phyloP scores from a whole-genome alignment of 1,140 invertebrate species.

The Drosophila bipectinata region DNA sequence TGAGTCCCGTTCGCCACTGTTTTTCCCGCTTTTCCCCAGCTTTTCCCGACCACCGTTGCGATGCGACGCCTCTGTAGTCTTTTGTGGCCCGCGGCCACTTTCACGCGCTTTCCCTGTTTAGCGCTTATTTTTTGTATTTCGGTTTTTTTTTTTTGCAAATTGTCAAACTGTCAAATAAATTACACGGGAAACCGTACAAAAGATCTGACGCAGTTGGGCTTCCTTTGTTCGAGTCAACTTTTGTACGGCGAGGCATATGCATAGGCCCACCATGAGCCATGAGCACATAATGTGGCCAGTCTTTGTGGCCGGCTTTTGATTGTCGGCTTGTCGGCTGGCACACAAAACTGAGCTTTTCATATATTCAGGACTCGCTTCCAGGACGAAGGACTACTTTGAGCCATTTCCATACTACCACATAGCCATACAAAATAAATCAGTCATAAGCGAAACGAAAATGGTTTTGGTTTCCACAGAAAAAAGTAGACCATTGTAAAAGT shows the following conservation, averaged over 20 bases:
- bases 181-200: slow-evolving; percentile 66
- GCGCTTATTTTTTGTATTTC: slow-evolving; percentile 26
- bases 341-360: slow-evolving; percentile 28
- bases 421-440: neutral
- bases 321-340: slow-evolving; percentile 49
- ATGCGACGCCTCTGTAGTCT: slow-evolving; percentile 27
- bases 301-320: slow-evolving; percentile 64
- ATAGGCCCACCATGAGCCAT: slow-evolving; percentile 15
- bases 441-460: neutral
- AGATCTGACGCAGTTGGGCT: slow-evolving; percentile 59
- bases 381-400: slow-evolving; percentile 11
- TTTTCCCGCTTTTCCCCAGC: slow-evolving; percentile 8
- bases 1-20: slow-evolving; percentile 39
- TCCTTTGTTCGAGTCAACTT: slow-evolving; percentile 47
- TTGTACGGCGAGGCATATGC: slow-evolving; percentile 42
- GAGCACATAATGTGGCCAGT: slow-evolving; percentile 47
- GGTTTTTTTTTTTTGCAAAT: slow-evolving; percentile 52
- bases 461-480: slow-evolving; percentile 1
- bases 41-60: slow-evolving; percentile 22
- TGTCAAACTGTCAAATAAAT: slow-evolving; percentile 81
- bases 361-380: slow-evolving; percentile 5
- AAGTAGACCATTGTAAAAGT: neutral
- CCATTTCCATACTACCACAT: too few relatives aligned
- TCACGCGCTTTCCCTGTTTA: slow-evolving; percentile 60
- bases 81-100: slow-evolving; percentile 66